These are phyloP conservation scores for Epinotia demarniana DNA, from an alignment of 2,888 invertebrate species.

Conservation along the genomic window DNA sequence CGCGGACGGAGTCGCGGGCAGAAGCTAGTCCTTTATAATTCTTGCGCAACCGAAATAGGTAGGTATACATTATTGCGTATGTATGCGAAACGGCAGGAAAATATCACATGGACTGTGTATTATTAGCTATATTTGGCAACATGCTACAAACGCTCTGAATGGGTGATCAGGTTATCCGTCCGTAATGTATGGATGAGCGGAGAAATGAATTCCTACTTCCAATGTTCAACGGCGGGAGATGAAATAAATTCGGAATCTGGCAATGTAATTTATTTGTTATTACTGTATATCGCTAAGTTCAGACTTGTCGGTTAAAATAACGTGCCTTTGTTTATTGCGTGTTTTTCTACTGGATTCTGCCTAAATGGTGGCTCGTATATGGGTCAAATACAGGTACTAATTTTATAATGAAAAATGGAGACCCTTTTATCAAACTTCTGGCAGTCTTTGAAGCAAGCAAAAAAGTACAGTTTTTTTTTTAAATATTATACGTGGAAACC, in stretches of 20 bases:
- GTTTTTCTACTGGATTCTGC: background rate
- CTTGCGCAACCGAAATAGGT: background rate
- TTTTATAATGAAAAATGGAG: too few relatives aligned
- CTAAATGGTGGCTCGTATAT: background rate
- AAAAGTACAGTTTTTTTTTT: too few relatives aligned
- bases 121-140: conserved; percentile 14
- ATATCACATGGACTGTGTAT: conserved; percentile 4
- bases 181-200: conserved; percentile 41
- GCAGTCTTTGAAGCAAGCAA: too few relatives aligned
- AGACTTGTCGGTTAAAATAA: background rate
- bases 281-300: background rate
- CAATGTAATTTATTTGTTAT: conserved; percentile 9
- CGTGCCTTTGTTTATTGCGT: background rate
- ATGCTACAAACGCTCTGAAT: conserved; percentile 37
- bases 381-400: too few relatives aligned
- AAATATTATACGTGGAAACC: too few relatives aligned
- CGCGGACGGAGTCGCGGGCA: too few relatives aligned
- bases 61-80: background rate
- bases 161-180: conserved; percentile 45
- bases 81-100: background rate
- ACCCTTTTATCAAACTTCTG: too few relatives aligned
- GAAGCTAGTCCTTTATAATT: background rate
- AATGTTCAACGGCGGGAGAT: conserved; percentile 26
- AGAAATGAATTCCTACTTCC: conserved; percentile 31
- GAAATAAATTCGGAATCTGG: conserved; percentile 19